Conservation (phyloP, 1,140 invertebrate genomes). For the Acromyrmex heyeri region DNA sequence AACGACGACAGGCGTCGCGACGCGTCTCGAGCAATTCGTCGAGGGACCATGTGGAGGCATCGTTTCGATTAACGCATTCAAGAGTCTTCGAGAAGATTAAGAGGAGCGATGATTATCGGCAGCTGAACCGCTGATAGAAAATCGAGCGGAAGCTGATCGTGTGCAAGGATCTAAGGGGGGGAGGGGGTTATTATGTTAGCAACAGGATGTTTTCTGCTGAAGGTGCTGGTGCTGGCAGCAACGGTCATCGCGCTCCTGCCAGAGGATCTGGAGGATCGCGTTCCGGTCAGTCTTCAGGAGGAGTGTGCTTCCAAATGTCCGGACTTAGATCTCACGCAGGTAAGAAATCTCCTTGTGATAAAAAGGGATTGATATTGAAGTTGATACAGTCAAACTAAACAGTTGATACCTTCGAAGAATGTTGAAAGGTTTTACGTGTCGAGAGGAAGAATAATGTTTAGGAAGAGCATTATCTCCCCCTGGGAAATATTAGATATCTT, state of each 20-base stretch:
- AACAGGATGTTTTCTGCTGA: constrained; percentile 78
- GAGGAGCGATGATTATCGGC: constrained; percentile 61
- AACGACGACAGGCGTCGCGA: not conserved
- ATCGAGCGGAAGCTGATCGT: constrained; percentile 54
- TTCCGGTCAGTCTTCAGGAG: constrained; percentile 78
- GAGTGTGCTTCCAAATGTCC: constrained; percentile 83
- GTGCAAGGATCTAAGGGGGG: constrained; percentile 46
- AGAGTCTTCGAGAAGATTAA: constrained; percentile 28
- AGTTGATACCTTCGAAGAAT: not conserved
- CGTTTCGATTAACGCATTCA: constrained; percentile 11
- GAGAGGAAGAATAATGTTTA: not conserved
- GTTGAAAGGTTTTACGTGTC: not conserved
- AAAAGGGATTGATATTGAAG: not conserved
- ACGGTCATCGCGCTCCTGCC: constrained; percentile 77
- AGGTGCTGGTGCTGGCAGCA: constrained; percentile 79
- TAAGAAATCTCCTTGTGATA: constrained; percentile 38
- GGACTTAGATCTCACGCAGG: constrained; percentile 82
- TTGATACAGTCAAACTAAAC: not conserved
- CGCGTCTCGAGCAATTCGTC: not conserved
- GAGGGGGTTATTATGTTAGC: constrained; percentile 83
- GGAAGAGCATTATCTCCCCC: not conserved
- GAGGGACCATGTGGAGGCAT: not conserved
- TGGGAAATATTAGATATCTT: not conserved
- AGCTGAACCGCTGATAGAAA: constrained; percentile 5
- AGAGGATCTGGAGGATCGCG: constrained; percentile 75